phyloP scores from a whole-genome alignment of 2,888 invertebrate genomes.

The Craniophora ligustri region DNA sequence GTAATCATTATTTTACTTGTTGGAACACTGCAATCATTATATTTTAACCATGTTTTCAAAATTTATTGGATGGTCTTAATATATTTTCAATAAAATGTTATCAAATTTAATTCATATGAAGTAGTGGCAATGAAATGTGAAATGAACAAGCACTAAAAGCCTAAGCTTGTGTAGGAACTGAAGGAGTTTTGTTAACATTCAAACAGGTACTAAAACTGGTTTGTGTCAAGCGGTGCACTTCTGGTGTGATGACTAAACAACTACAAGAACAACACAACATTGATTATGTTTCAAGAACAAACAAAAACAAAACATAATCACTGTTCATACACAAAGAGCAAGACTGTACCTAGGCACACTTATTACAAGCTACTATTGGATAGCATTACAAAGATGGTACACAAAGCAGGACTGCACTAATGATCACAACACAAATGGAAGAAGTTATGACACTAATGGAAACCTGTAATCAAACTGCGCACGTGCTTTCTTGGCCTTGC shows the following conservation, averaged over 20 bases:
- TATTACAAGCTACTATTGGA: conserved; percentile 67
- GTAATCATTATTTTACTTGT: not conserved
- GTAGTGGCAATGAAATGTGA: conserved; percentile 33
- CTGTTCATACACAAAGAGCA: conserved; percentile 40
- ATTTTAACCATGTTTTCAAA: not conserved
- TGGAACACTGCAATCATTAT: not conserved
- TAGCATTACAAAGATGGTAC: conserved; percentile 71
- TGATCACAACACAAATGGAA: conserved; percentile 86
- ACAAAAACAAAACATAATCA: conserved; percentile 51
- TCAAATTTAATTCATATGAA: conserved; percentile 13
- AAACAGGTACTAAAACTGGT: conserved; percentile 57
- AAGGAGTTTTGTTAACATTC: conserved; percentile 22
- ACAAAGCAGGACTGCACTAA: conserved; percentile 83
- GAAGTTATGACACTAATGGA: conserved; percentile 77
- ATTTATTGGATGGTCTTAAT: not conserved
- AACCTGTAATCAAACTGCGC: conserved; percentile 92
- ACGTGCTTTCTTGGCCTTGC: conserved; percentile 92
- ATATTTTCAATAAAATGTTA: conserved; percentile 23
- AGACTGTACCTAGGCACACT: conserved; percentile 61
- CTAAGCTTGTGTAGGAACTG: conserved; percentile 39
- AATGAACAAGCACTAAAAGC: conserved; percentile 50
- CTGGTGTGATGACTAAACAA: conserved; percentile 39
- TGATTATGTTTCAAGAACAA: conserved; percentile 49
- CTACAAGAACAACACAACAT: conserved; percentile 44
- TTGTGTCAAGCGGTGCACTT: conserved; percentile 56